A percentile compares a stretch with the other conserved stretches of the same genome.
phyloP scores from a whole-genome alignment of 1,140 invertebrate species.

The Helicoverpa zea region DNA sequence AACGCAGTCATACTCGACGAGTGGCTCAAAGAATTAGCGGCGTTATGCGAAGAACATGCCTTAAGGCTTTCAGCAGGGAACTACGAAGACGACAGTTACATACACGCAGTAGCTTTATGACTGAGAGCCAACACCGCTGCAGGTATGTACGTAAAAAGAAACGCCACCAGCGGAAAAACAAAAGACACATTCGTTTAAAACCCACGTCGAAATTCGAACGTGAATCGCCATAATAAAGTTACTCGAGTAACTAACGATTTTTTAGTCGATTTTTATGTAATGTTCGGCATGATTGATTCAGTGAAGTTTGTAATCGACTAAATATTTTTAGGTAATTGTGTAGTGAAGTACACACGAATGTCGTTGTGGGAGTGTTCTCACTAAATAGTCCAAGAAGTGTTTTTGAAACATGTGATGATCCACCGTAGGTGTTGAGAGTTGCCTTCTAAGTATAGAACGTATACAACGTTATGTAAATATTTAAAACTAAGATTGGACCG shows the following conservation, averaged over 20 bases:
- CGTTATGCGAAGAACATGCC: constrained; percentile 96
- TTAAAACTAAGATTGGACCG: constrained; percentile 17
- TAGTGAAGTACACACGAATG: background rate
- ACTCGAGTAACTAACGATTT: constrained; percentile 4
- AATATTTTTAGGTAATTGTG: constrained; percentile 1
- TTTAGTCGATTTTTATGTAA: constrained; percentile 39
- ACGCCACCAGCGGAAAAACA: constrained; percentile 37
- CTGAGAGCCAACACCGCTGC: constrained; percentile 71
- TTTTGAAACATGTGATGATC: constrained; percentile 44
- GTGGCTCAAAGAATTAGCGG: constrained; percentile 97
- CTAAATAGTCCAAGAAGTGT: constrained; percentile 19
- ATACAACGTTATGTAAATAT: constrained; percentile 45
- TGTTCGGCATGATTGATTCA: background rate
- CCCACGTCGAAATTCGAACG: constrained; percentile 7
- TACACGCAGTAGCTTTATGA: constrained; percentile 79
- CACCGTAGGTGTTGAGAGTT: constrained; percentile 47
- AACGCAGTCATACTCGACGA: constrained; percentile 96
- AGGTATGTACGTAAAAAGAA: constrained; percentile 59
- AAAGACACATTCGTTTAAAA: constrained; percentile 33
- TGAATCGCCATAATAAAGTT: constrained; percentile 26
- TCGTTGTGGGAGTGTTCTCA: constrained; percentile 8
- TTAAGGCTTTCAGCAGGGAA: constrained; percentile 79
- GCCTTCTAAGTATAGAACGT: constrained; percentile 46
- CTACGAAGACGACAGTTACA: constrained; percentile 74
- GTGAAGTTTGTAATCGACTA: background rate